Evolutionary conservation across 2,888 invertebrate species (phyloP).

Genomic region (Podotricha telesiphe): DNA sequence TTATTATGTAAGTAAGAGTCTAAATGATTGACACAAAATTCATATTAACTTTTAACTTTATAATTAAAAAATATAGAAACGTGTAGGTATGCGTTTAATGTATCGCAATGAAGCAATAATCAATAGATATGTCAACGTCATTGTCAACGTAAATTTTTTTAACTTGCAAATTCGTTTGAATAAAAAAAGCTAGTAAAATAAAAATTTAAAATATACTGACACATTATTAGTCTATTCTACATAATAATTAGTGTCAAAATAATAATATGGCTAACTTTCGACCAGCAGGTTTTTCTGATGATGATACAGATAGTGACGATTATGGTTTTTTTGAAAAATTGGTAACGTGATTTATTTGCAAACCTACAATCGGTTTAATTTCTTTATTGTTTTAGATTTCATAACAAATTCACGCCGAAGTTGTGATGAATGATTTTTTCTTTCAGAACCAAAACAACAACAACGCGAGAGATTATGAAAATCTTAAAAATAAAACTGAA

Average conservation of each 20-base stretch:
- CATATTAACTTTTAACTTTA: too few relatives aligned
- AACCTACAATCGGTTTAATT: background rate
- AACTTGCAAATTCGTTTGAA: conserved; percentile 7
- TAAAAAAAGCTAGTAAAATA: background rate
- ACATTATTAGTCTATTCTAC: background rate
- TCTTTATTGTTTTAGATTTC: background rate
- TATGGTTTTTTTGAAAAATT: conserved; percentile 68
- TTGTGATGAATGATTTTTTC: background rate
- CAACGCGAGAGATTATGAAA: conserved; percentile 44
- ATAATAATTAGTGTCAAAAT: background rate
- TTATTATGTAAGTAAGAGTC: too few relatives aligned
- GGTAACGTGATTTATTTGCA: conserved; percentile 53
- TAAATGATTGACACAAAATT: too few relatives aligned
- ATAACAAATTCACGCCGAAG: too few relatives aligned
- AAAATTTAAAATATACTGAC: background rate
- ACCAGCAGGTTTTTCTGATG: conserved; percentile 74
- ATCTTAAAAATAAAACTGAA: conserved; percentile 63
- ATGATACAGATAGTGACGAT: conserved; percentile 72
- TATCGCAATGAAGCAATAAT: background rate
- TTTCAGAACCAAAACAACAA: conserved; percentile 31
- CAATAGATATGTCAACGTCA: background rate
- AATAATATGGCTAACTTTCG: conserved; percentile 51
- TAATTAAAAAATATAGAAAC: background rate
- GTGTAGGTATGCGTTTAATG: conserved; percentile 4
- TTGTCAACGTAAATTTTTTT: conserved; percentile 10